A percentile compares a stretch with the other conserved stretches of the same genome.
Evolutionary conservation across 2,888 invertebrate species (phyloP).

Genomic region (Serripes groenlandicus): DNA sequence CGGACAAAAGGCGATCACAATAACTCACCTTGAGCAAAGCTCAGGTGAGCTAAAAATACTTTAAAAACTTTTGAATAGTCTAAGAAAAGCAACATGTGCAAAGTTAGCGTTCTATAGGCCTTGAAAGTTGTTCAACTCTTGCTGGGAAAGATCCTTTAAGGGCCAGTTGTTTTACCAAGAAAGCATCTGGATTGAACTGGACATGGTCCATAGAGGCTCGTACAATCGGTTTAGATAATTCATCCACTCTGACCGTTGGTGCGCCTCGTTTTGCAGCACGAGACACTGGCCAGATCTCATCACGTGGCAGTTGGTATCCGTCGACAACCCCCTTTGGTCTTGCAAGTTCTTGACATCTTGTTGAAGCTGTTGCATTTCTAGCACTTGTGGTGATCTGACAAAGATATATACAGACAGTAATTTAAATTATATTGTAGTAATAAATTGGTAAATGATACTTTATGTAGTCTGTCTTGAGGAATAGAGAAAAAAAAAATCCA

Average conservation of each 20-base stretch:
- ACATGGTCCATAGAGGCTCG: constrained; percentile 84
- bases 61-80: no score
- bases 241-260: constrained; percentile 71
- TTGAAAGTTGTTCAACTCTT: constrained; percentile 78
- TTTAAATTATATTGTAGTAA: no score
- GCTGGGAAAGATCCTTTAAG: constrained; percentile 78
- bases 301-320: constrained; percentile 78
- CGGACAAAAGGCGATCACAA: no score
- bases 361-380: constrained; percentile 78
- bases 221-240: constrained; percentile 78
- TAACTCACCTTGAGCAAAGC: no score
- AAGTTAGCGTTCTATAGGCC: constrained; percentile 77
- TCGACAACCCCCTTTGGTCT: constrained; percentile 78
- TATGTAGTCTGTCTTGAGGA: no score
- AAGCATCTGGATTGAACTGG: constrained; percentile 84
- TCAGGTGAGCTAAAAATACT: no score
- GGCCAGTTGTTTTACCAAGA: constrained; percentile 80
- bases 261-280: constrained; percentile 77
- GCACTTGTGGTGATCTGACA: constrained; percentile 76
- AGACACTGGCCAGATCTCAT: constrained; percentile 78
- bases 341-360: constrained; percentile 79
- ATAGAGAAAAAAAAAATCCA: no score
- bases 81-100: neutral
- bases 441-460: no score
- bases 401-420: neutral